These are phyloP conservation scores for Notocelia uddmanniana DNA, from an alignment of 2,888 invertebrate genomes.

Conservation along the genomic window DNA sequence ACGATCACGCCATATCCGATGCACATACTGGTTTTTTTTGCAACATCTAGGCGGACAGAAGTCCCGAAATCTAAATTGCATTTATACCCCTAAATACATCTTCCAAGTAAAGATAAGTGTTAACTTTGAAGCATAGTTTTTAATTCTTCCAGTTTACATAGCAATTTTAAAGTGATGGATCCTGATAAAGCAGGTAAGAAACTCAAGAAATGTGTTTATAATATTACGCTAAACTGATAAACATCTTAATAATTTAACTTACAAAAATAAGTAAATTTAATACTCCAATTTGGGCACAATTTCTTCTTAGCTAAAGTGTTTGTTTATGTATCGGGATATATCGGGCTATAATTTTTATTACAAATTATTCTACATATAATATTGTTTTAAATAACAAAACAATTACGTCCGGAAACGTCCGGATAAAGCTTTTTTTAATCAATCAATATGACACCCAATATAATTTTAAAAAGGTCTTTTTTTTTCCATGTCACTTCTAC, in stretches of 20 bases:
- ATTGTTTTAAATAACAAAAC: background rate
- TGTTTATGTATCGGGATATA: background rate
- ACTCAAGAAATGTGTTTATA: background rate
- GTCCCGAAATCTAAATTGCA: too few relatives aligned
- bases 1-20: conserved; percentile 96
- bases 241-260: background rate
- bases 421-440: background rate
- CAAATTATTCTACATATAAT: background rate
- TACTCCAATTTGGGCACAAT: background rate
- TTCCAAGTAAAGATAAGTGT: too few relatives aligned
- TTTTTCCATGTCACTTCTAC: background rate
- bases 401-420: too few relatives aligned
- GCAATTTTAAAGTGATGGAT: background rate
- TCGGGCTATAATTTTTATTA: background rate
- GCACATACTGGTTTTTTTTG: too few relatives aligned
- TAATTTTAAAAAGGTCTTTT: background rate
- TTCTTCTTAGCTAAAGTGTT: background rate
- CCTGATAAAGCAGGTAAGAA: conserved; percentile 5
- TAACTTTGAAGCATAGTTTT: background rate
- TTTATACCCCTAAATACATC: too few relatives aligned
- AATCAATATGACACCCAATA: background rate
- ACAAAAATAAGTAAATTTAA: background rate
- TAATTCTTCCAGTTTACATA: background rate
- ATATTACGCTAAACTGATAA: background rate
- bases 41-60: too few relatives aligned